phyloP scores from a whole-genome alignment of 37 sponge, comb jelly and placozoan genomes.

The Crambe crambe region DNA sequence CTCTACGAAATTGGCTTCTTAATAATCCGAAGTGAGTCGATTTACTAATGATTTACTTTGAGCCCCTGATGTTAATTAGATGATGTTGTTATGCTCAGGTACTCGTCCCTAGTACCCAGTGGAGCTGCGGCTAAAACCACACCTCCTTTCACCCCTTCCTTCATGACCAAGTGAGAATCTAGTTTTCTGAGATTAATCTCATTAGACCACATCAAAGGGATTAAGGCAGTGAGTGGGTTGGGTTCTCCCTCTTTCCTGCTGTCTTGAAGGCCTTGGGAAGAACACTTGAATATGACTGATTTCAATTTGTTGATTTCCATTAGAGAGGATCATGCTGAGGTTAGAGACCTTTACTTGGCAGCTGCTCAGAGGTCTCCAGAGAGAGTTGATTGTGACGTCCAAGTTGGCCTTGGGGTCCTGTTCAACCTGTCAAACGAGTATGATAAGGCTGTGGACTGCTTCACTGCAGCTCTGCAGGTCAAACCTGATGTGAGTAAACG shows the following conservation, averaged over 20 bases:
- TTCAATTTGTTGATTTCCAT: background rate
- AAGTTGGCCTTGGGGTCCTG: slow-evolving; percentile 83
- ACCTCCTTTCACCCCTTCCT: slow-evolving; percentile 20
- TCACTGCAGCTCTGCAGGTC: slow-evolving; percentile 68
- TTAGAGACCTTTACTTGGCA: slow-evolving; percentile 54
- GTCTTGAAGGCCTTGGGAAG: no score
- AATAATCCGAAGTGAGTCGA: slow-evolving; percentile 49
- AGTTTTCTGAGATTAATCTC: no score
- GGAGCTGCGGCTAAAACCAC: background rate
- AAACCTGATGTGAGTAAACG: slow-evolving; percentile 50
- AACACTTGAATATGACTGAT: no score
- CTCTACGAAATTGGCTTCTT: slow-evolving; percentile 46
- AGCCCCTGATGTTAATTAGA: background rate
- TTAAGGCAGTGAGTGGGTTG: no score
- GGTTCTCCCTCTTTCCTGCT: no score
- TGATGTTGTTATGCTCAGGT: background rate
- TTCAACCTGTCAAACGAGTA: slow-evolving; percentile 85
- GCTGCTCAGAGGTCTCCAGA: slow-evolving; percentile 77
- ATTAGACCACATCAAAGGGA: no score
- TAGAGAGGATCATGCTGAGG: slow-evolving; percentile 47
- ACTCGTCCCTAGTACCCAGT: background rate
- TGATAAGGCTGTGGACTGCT: slow-evolving; percentile 90
- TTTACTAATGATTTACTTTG: background rate
- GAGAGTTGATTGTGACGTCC: slow-evolving; percentile 69
- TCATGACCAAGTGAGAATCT: slow-evolving; percentile 23